Evolutionary conservation across 2,797 vertebrate genomes (phyloP).

Genomic region (Hyperoplus immaculatus): DNA sequence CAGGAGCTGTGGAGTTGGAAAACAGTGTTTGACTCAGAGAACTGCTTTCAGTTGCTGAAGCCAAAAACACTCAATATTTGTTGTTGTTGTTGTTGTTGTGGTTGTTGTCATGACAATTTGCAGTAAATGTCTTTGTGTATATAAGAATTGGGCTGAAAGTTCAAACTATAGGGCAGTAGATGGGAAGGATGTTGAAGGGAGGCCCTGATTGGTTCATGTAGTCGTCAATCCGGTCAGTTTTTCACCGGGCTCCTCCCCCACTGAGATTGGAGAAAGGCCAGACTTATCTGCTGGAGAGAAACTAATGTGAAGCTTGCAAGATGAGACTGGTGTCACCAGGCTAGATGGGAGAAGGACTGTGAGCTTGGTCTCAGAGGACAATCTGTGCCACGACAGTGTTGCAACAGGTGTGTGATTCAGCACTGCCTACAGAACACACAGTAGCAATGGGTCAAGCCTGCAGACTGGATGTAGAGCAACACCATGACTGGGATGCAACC

Average conservation of each 20-base stretch:
- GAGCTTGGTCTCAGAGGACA: constrained; percentile 36
- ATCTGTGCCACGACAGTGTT: constrained; percentile 61
- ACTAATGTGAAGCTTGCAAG: too few species aligned
- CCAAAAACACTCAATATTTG: neutral
- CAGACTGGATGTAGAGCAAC: constrained; percentile 77
- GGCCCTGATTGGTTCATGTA: too few species aligned
- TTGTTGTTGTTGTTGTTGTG: constrained; percentile 33
- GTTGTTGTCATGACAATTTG: constrained; percentile 58
- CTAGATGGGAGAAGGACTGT: neutral
- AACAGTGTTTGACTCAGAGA: constrained; percentile 12
- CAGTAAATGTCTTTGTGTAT: constrained; percentile 30
- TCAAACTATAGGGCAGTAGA: constrained; percentile 22
- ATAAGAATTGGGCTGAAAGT: constrained; percentile 37
- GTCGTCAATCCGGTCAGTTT: too few species aligned
- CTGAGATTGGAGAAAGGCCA: too few species aligned
- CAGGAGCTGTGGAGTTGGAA: constrained; percentile 6
- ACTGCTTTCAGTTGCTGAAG: constrained; percentile 12
- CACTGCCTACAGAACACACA: constrained; percentile 67
- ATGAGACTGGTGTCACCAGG: too few species aligned
- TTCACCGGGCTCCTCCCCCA: too few species aligned
- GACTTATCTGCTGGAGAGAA: too few species aligned
- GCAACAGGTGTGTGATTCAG: constrained; percentile 75
- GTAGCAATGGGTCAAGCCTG: constrained; percentile 56
- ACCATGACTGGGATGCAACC: constrained; percentile 79
- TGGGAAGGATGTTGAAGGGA: neutral